phyloP scores from a whole-genome alignment of 2,888 invertebrate species.

The Harpalus rufipes region DNA sequence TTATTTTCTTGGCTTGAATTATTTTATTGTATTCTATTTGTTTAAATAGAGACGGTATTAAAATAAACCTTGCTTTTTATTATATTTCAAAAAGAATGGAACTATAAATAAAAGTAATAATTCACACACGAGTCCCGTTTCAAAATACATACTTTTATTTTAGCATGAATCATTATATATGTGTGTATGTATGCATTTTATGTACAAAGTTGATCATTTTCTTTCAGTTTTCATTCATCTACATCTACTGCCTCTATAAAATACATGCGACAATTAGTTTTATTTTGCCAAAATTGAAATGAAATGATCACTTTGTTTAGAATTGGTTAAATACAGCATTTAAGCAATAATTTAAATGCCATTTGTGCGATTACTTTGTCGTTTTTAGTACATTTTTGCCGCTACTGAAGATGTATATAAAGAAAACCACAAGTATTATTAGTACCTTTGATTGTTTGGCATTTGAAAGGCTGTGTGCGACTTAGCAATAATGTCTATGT shows the following conservation, averaged over 20 bases:
- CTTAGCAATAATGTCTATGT: slow-evolving; percentile 38
- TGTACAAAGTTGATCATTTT: slow-evolving; percentile 29
- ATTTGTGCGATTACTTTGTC: slow-evolving; percentile 27
- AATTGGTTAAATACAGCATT: slow-evolving; percentile 30
- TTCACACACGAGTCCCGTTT: not conserved
- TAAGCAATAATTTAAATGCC: slow-evolving; percentile 32
- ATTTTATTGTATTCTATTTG: slow-evolving; percentile 44
- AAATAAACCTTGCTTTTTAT: slow-evolving; percentile 38
- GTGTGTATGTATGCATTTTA: slow-evolving; percentile 49
- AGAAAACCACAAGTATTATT: slow-evolving; percentile 27
- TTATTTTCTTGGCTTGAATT: slow-evolving; percentile 36
- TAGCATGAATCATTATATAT: slow-evolving; percentile 33
- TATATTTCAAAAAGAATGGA: slow-evolving; percentile 20
- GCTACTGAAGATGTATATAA: slow-evolving; percentile 22
- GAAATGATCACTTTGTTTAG: slow-evolving; percentile 27
- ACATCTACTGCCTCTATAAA: slow-evolving; percentile 22
- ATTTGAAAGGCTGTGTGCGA: slow-evolving; percentile 53
- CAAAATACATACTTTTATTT: slow-evolving; percentile 30
- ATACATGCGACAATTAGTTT: slow-evolving; percentile 5
- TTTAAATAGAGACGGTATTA: slow-evolving; percentile 39
- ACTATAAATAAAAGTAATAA: slow-evolving; percentile 14
- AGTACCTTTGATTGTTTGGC: slow-evolving; percentile 36
- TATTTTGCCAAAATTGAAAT: slow-evolving; percentile 26
- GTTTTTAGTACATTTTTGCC: slow-evolving; percentile 37
- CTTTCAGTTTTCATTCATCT: slow-evolving; percentile 11